Percentiles rank a stretch among this genome's conserved stretches.
phyloP scores from a whole-genome alignment of 92 coral and sea anemone genomes.

The Micromussa lordhowensis region DNA sequence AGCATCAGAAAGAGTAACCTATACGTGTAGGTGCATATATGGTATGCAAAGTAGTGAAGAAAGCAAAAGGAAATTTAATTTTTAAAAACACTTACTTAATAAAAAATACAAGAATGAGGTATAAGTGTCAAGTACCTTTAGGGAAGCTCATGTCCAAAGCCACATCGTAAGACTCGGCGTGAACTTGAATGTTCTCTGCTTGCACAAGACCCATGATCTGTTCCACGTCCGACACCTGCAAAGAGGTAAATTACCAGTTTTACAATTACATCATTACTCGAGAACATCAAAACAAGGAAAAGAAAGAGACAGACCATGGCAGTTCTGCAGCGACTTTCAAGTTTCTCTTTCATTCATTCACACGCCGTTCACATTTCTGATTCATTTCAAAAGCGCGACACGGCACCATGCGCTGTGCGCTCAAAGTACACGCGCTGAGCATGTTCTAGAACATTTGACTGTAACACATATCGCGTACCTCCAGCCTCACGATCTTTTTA shows the following conservation, averaged over 20 bases:
- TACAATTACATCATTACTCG: too few relatives aligned
- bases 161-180: constrained; percentile 97
- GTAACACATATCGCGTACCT: constrained; percentile 45
- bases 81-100: not conserved
- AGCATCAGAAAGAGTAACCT: too few relatives aligned
- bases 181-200: constrained; percentile 96
- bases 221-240: constrained; percentile 94
- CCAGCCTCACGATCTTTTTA: constrained; percentile 89
- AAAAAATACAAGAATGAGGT: not conserved
- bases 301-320: too few relatives aligned
- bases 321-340: too few relatives aligned
- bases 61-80: not conserved
- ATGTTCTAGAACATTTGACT: too few relatives aligned
- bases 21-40: too few relatives aligned
- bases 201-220: constrained; percentile 99
- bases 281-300: too few relatives aligned
- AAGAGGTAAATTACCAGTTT: not conserved
- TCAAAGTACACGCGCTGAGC: too few relatives aligned
- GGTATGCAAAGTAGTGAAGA: not conserved
- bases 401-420: too few relatives aligned
- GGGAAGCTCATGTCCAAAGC: constrained; percentile 99
- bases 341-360: too few relatives aligned
- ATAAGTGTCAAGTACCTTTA: constrained; percentile 70
- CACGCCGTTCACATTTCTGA: too few relatives aligned
- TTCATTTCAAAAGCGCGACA: too few relatives aligned